These are phyloP conservation scores for Pomacea maculata DNA, from an alignment of 1,140 invertebrate genomes.

Conservation along the genomic window DNA sequence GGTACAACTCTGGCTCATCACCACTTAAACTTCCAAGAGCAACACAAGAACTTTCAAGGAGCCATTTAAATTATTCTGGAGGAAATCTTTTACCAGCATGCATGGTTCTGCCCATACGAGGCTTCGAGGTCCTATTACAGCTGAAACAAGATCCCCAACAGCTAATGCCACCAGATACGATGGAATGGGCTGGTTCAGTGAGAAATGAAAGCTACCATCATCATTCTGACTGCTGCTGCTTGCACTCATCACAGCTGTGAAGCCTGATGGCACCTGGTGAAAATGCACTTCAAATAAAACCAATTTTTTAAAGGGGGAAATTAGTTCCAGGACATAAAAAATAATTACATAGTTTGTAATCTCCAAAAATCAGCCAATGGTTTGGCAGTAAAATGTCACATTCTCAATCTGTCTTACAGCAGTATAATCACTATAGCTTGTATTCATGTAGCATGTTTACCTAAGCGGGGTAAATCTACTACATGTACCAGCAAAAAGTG, in stretches of 20 bases:
- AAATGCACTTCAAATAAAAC: too few relatives aligned
- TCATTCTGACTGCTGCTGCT: constrained; percentile 60
- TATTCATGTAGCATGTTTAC: too few relatives aligned
- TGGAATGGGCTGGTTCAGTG: constrained; percentile 68
- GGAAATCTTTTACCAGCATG: constrained; percentile 26
- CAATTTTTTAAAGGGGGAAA: background rate
- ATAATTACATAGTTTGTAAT: background rate
- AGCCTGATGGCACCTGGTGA: constrained; percentile 48
- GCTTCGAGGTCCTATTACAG: constrained; percentile 78
- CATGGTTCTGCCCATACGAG: constrained; percentile 83
- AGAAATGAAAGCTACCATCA: constrained; percentile 76
- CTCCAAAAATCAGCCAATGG: too few relatives aligned
- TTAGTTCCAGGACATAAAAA: background rate
- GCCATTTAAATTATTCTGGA: too few relatives aligned
- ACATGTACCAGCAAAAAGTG: too few relatives aligned
- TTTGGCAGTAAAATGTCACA: too few relatives aligned
- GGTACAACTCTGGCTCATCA: too few relatives aligned
- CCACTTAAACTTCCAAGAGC: too few relatives aligned
- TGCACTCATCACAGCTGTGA: constrained; percentile 89
- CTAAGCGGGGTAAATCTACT: too few relatives aligned
- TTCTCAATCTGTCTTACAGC: too few relatives aligned
- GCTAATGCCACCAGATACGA: constrained; percentile 82
- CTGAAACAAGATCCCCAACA: constrained; percentile 79
- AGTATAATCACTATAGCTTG: too few relatives aligned
- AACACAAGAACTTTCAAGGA: too few relatives aligned